Evolutionary conservation across 2,888 invertebrate species (phyloP).

Genomic region (Eudasyphora cyanicolor): DNA sequence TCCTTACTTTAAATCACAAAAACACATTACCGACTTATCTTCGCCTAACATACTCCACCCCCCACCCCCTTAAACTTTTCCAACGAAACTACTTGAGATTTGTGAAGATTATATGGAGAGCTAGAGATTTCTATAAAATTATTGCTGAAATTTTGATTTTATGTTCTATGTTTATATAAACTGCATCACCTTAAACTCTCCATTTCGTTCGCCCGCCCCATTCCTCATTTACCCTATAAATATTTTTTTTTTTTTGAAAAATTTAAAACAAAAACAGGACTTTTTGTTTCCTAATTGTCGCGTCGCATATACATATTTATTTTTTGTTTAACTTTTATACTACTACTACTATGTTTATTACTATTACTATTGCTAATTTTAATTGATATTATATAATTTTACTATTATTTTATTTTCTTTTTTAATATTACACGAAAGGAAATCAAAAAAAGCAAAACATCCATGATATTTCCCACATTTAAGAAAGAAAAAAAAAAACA

Average conservation of each 20-base stretch:
- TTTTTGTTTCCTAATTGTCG: constrained; percentile 37
- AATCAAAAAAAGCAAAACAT: constrained; percentile 19
- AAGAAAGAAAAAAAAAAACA: constrained; percentile 13
- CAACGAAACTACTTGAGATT: constrained; percentile 14
- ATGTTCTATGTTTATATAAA: constrained; percentile 24
- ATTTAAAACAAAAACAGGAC: constrained; percentile 11
- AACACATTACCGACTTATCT: not conserved
- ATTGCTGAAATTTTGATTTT: constrained; percentile 24
- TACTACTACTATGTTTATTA: constrained; percentile 51
- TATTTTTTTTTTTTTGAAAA: too few species aligned
- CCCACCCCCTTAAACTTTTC: not conserved
- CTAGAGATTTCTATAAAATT: constrained; percentile 21
- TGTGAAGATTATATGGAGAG: constrained; percentile 23
- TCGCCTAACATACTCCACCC: too few species aligned
- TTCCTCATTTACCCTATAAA: too few species aligned
- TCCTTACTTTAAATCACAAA: too few species aligned
- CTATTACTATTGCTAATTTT: constrained; percentile 58
- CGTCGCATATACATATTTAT: constrained; percentile 37
- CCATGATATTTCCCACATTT: constrained; percentile 12
- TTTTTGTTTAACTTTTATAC: constrained; percentile 25
- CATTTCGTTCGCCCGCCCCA: not conserved
- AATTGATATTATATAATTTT: constrained; percentile 57
- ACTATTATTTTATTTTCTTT: constrained; percentile 23
- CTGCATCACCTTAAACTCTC: too few species aligned
- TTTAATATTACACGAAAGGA: constrained; percentile 38